Evolutionary conservation across 2,113 vertebrate genomes (phyloP).

Genomic region (Mustela nigripes): DNA sequence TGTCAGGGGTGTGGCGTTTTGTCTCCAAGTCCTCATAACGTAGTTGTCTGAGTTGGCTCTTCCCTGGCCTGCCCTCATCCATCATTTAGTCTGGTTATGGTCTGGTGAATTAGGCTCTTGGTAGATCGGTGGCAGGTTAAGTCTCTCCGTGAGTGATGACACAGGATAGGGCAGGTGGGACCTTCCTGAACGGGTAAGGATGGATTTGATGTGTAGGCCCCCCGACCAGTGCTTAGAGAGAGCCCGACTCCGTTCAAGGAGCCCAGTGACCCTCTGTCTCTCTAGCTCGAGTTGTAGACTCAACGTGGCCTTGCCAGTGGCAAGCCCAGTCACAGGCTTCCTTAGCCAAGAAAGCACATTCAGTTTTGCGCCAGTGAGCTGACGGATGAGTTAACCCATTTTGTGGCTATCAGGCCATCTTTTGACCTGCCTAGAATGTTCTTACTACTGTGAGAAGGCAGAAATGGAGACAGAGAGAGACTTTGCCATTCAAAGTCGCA

Average conservation of each 20-base stretch:
- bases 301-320: accelerated
- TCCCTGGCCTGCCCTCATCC: accelerated
- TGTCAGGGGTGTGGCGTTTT: neutral
- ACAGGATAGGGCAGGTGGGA: accelerated
- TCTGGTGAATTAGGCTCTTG: neutral
- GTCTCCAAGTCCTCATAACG: neutral
- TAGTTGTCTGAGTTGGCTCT: neutral
- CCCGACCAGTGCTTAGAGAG: too few relatives aligned
- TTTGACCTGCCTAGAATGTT: neutral
- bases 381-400: neutral
- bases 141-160: neutral
- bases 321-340: neutral
- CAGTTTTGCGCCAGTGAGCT: neutral
- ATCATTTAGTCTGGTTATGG: neutral
- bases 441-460: neutral
- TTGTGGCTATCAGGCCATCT: neutral
- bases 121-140: neutral
- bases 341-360: neutral
- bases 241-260: neutral
- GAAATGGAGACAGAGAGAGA: neutral
- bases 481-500: accelerated
- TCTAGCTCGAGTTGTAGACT: neutral
- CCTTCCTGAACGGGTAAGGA: neutral
- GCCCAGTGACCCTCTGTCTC: accelerated
- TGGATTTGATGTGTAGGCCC: accelerated